These are phyloP conservation scores for Propsilocerus akamusi DNA, from an alignment of 1,140 invertebrate species.

Conservation along the genomic window DNA sequence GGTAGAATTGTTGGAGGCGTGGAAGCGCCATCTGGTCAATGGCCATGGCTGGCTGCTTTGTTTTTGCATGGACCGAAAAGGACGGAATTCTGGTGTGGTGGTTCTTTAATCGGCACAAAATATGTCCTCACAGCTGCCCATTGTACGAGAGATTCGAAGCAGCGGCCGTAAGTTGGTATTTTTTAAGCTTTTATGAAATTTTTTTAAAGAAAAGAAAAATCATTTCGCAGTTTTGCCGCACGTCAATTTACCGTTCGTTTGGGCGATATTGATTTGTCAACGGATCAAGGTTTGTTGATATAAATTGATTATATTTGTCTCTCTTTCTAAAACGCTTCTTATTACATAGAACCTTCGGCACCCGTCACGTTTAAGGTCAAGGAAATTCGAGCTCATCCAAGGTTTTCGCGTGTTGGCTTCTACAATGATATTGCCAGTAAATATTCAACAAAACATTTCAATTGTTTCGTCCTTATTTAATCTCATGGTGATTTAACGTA, in stretches of 20 bases:
- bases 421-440: conserved; percentile 73
- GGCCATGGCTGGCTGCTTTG: conserved; percentile 91
- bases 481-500: not conserved
- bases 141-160: conserved; percentile 70
- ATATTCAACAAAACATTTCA: not conserved
- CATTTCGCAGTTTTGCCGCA: conserved; percentile 55
- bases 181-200: too few species aligned
- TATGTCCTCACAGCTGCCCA: conserved; percentile 83
- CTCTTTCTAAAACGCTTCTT: too few species aligned
- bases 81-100: conserved; percentile 88
- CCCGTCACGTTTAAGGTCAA: conserved; percentile 58
- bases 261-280: conserved; percentile 69
- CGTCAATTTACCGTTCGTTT: conserved; percentile 74
- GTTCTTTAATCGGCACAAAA: conserved; percentile 58
- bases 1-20: conserved; percentile 79
- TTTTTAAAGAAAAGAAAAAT: too few species aligned
- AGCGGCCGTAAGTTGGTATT: conserved; percentile 56
- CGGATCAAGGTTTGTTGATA: too few species aligned
- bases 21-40: conserved; percentile 58
- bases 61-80: conserved; percentile 68
- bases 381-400: conserved; percentile 56
- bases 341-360: conserved; percentile 61
- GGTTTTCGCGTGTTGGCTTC: conserved; percentile 68
- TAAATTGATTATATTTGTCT: too few species aligned
- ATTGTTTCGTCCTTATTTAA: not conserved